phyloP scores from a whole-genome alignment of 1,140 invertebrate species.

The Cotesia typhae region DNA sequence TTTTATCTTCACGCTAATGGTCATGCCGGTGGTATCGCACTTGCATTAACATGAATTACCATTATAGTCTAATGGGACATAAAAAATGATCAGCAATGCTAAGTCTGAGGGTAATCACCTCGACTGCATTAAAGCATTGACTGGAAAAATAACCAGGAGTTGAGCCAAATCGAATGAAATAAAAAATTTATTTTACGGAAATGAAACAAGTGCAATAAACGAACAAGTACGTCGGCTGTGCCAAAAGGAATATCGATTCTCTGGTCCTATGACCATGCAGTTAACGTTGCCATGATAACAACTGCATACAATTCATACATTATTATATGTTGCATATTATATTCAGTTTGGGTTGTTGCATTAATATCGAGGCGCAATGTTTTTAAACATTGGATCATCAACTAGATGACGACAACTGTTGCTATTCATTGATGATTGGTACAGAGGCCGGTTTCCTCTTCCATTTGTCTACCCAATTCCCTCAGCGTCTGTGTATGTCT shows the following conservation, averaged over 20 bases:
- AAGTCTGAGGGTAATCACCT: slow-evolving; percentile 14
- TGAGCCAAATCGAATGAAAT: neutral
- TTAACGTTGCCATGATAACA: slow-evolving; percentile 36
- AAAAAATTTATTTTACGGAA: neutral
- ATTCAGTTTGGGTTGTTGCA: too few species aligned
- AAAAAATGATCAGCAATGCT: slow-evolving; percentile 9
- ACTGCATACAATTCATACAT: neutral
- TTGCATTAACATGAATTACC: slow-evolving; percentile 17
- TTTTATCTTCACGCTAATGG: too few species aligned
- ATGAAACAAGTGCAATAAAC: slow-evolving; percentile 8
- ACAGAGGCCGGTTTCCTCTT: too few species aligned
- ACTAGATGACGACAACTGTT: too few species aligned
- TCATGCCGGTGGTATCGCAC: slow-evolving; percentile 1
- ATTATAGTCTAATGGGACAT: neutral
- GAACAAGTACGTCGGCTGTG: neutral
- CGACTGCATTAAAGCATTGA: too few species aligned
- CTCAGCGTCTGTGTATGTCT: too few species aligned
- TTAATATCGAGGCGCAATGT: too few species aligned
- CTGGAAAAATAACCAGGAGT: too few species aligned
- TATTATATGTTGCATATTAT: too few species aligned
- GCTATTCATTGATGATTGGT: too few species aligned
- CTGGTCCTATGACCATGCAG: slow-evolving; percentile 1
- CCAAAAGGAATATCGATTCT: slow-evolving; percentile 37
- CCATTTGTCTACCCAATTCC: too few species aligned
- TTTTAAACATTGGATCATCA: too few species aligned